phyloP scores from a whole-genome alignment of 2,113 vertebrate species.

The Camelus dromedarius region DNA sequence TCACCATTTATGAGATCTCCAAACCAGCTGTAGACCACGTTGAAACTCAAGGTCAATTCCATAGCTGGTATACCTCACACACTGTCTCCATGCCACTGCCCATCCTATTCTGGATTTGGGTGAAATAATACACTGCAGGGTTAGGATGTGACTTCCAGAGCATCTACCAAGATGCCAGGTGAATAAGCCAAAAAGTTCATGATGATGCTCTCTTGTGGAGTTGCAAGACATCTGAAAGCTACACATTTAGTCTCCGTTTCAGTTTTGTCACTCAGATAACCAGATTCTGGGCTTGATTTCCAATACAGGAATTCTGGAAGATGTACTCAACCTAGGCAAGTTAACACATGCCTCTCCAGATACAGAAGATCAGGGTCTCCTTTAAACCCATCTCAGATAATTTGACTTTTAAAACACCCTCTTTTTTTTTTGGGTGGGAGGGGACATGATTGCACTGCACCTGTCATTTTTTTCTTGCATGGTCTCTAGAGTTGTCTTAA shows the following conservation, averaged over 20 bases:
- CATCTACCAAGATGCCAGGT: not conserved
- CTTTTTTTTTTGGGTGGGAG: too few relatives aligned
- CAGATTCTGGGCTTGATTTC: not conserved
- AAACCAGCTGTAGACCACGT: not conserved
- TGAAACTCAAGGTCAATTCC: not conserved
- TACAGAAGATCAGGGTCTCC: not conserved
- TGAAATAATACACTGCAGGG: not conserved
- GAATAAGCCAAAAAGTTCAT: not conserved
- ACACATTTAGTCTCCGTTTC: not conserved
- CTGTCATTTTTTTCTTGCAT: not conserved
- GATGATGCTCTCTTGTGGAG: not conserved
- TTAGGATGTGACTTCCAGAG: not conserved
- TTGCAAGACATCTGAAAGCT: not conserved
- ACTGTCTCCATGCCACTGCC: not conserved
- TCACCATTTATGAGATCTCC: not conserved
- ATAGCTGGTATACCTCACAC: not conserved
- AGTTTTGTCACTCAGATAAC: not conserved
- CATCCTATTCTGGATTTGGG: not conserved
- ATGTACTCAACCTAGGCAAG: too few relatives aligned
- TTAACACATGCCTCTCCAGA: too few relatives aligned
- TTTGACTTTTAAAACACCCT: not conserved
- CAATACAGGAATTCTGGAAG: not conserved
- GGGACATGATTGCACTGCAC: not conserved
- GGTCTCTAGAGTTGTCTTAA: not conserved
- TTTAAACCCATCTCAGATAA: not conserved